Percentiles rank a stretch among this genome's conserved stretches.
Conservation (phyloP, 2,888 invertebrate species). For the Heliconius hortense region DNA sequence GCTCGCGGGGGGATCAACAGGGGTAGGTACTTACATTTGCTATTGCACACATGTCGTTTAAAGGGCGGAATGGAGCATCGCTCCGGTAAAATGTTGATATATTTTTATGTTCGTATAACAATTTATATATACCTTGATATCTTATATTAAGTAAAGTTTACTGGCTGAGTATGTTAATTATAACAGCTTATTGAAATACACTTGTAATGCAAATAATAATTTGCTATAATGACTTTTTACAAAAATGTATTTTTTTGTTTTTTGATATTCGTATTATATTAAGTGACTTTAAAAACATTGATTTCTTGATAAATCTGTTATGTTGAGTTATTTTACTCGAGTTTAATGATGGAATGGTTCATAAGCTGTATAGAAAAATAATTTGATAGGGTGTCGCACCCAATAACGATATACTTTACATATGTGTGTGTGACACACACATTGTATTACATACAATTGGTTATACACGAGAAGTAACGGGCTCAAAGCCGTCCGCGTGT, state of each 20-base stretch:
- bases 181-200: not conserved
- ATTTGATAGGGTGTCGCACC: slow-evolving; percentile 68
- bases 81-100: slow-evolving; percentile 48
- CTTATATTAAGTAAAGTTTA: slow-evolving; percentile 1
- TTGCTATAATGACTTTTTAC: not conserved
- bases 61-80: slow-evolving; percentile 72
- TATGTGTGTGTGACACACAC: slow-evolving; percentile 52
- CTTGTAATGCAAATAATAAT: not conserved
- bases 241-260: not conserved
- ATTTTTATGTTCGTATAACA: slow-evolving; percentile 22
- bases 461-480: slow-evolving; percentile 47
- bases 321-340: not conserved
- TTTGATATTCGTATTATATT: not conserved
- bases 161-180: not conserved
- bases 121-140: not conserved
- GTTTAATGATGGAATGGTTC: slow-evolving; percentile 43
- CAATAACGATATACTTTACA: slow-evolving; percentile 45
- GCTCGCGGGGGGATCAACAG: slow-evolving; percentile 76
- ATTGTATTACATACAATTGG: slow-evolving; percentile 46
- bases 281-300: not conserved
- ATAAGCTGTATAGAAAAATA: slow-evolving; percentile 52
- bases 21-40: slow-evolving; percentile 81
- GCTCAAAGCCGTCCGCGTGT: slow-evolving; percentile 59
- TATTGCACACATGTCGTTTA: slow-evolving; percentile 81
- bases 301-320: not conserved